Evolutionary conservation across 2,797 vertebrate species (phyloP).

Genomic region (Poecilia gillii): DNA sequence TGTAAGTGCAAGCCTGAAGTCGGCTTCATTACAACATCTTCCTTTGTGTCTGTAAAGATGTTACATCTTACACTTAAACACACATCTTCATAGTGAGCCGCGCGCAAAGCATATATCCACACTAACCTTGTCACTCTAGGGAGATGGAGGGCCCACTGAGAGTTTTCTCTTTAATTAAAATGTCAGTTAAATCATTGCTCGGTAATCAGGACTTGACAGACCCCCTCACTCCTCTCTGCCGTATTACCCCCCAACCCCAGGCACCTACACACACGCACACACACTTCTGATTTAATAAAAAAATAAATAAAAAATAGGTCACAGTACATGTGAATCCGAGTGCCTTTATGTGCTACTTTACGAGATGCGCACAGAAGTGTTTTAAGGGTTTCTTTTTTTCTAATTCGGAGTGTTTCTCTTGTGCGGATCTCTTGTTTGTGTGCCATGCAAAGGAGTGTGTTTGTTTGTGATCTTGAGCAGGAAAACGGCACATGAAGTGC

Average conservation of each 20-base stretch:
- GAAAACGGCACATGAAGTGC: conserved; percentile 72
- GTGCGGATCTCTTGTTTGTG: conserved; percentile 9
- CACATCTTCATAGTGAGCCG: conserved; percentile 45
- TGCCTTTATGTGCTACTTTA: conserved; percentile 5
- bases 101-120: conserved; percentile 54
- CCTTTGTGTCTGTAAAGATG: conserved; percentile 23
- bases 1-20: conserved; percentile 81
- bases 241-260: conserved; percentile 52
- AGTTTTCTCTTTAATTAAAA: conserved; percentile 87
- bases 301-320: conserved; percentile 47
- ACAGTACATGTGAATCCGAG: conserved; percentile 14
- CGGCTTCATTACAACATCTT: conserved; percentile 8
- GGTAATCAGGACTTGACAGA: conserved; percentile 81
- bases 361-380: conserved; percentile 5
- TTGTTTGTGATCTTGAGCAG: conserved; percentile 57
- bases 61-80: conserved; percentile 20
- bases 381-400: conserved; percentile 5
- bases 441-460: conserved; percentile 5
- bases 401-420: conserved; percentile 20
- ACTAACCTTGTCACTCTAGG: conserved; percentile 73
- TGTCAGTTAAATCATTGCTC: conserved; percentile 85
- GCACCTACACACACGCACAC: conserved; percentile 39
- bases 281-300: conserved; percentile 43
- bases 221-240: conserved; percentile 48
- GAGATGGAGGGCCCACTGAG: conserved; percentile 76